phyloP scores from a whole-genome alignment of 1,140 invertebrate species.

The Lucilia sericata region DNA sequence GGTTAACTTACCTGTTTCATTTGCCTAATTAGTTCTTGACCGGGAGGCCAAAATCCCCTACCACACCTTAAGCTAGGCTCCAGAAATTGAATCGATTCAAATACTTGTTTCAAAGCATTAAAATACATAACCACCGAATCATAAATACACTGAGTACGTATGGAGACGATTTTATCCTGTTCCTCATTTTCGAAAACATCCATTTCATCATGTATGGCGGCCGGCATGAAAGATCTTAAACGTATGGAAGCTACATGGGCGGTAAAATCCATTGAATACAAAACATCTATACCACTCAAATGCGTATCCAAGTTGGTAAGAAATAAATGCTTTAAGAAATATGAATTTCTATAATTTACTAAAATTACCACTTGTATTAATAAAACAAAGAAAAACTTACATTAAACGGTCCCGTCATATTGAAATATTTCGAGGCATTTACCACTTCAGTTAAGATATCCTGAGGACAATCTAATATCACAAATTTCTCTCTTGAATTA shows the following conservation, averaged over 20 bases:
- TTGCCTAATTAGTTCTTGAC: conserved; percentile 55
- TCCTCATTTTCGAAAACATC: conserved; percentile 55
- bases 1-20: conserved; percentile 54
- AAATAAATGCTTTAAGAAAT: conserved; percentile 52
- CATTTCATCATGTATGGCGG: conserved; percentile 56
- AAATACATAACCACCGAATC: conserved; percentile 78
- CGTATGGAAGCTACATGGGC: conserved; percentile 54
- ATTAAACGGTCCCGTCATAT: conserved; percentile 64
- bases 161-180: conserved; percentile 52
- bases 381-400: conserved; percentile 52
- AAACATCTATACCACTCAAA: conserved; percentile 53
- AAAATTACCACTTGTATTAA: conserved; percentile 45
- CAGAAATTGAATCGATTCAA: conserved; percentile 50
- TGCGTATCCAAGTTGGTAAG: conserved; percentile 60
- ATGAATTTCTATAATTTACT: too few relatives aligned
- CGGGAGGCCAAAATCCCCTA: conserved; percentile 58
- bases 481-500: conserved; percentile 72
- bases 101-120: conserved; percentile 69
- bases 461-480: conserved; percentile 78
- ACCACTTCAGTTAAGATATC: conserved; percentile 72
- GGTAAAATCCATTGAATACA: conserved; percentile 57
- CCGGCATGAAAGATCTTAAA: conserved; percentile 56
- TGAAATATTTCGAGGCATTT: conserved; percentile 57
- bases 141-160: conserved; percentile 71
- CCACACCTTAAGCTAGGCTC: conserved; percentile 56